Base-by-base conservation (phyloP, 1,140 invertebrate genomes). In the Hylaeus anthracinus region DNA sequence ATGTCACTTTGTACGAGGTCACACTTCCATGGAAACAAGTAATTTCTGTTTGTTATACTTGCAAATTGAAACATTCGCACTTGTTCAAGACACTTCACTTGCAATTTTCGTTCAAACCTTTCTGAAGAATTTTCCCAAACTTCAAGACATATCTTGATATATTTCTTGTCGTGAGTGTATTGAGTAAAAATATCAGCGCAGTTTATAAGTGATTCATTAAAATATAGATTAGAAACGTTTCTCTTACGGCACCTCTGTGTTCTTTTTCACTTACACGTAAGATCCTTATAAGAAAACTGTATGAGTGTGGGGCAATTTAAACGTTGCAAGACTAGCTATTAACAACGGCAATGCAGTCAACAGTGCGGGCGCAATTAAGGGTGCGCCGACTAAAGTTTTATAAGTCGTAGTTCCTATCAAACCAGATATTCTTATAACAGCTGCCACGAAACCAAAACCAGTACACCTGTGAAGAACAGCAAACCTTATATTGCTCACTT, bases 271-370 rank as follows among this genome's bases (percentile, higher is more conserved):
- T 67, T 67, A 61, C n/a, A 65, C 9, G 69, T 66, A 41, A 56
- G 60, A 74, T 77, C 58, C 71, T 92, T 90, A 92, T 79, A 92
- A 89, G 80, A 91, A 92, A 76, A 92, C 91, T 61, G 88, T 88
- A 83, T 91, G 90, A 79, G 91, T 92, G 71, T 92, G 90, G 75
- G 91, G 90, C 85, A 92, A 88, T 86, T 92, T 89, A 43, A 92
- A 86, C n/a, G 90, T 91, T 53, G 88, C 86, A n/a, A 90, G 82
- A 81, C 91, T 92, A 8, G 89, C 90, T 63, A 91, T 87, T 37
- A 92, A 67, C 66, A 92, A 73, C 45, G 83, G 85, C 55, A 86
- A 82, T n/a, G 90, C 90, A 41, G 91, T 91, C 58, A 92, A 72
- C 51, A 92, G 64, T 72, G 91, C 88, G 5, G 91, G 91, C 61